Conservation (phyloP, 2,888 invertebrate genomes). For the Cosmia pyralina region DNA sequence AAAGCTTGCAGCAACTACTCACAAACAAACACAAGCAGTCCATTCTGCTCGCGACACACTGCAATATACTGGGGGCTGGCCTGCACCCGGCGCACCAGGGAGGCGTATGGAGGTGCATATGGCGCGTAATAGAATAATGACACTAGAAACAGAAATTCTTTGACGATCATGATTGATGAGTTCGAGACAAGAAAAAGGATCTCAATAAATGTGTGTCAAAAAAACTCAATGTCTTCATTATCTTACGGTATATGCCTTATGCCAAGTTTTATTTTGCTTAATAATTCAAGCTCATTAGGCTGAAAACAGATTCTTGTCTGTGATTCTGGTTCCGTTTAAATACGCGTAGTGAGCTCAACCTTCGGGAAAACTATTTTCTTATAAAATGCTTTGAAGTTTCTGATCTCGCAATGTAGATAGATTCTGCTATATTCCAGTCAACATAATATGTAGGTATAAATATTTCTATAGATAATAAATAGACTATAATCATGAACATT, state of each 20-base stretch:
- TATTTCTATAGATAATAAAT: neutral
- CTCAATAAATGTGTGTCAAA: neutral
- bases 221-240: conserved; percentile 29
- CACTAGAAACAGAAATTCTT: neutral
- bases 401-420: neutral
- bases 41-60: too few relatives aligned
- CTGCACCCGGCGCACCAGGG: too few relatives aligned
- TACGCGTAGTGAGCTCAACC: neutral
- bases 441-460: neutral
- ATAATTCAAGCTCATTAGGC: conserved; percentile 14
- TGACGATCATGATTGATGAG: neutral
- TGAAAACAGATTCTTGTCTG: conserved; percentile 7
- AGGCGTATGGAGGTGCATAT: too few relatives aligned
- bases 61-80: too few relatives aligned
- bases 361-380: too few relatives aligned
- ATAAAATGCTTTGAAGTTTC: neutral
- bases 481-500: neutral
- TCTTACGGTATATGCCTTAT: conserved; percentile 4
- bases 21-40: too few relatives aligned
- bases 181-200: neutral
- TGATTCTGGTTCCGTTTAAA: neutral
- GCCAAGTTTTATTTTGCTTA: conserved; percentile 39
- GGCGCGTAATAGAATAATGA: too few relatives aligned
- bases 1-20: too few relatives aligned
- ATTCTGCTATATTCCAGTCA: neutral